Percentiles rank a stretch among this genome's conserved stretches.
phyloP scores from a whole-genome alignment of 2,888 invertebrate species.

The Torymus aiolomorphi region DNA sequence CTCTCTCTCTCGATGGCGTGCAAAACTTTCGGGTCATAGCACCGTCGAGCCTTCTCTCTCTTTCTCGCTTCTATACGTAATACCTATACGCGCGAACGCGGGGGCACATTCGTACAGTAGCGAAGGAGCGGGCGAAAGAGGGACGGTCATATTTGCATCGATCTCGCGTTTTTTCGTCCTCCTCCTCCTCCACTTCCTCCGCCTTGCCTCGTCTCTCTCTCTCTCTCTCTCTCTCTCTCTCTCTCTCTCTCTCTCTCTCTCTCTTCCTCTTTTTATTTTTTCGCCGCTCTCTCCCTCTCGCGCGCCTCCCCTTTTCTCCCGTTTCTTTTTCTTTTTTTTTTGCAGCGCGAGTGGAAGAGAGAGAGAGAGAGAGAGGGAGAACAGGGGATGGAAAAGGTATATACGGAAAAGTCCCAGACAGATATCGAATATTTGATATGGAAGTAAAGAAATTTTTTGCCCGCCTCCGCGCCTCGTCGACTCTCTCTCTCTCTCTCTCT shows the following conservation, averaged over 20 bases:
- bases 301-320: neutral
- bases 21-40: constrained; percentile 59
- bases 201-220: neutral
- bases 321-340: constrained; percentile 36
- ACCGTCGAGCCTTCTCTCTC: neutral
- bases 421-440: constrained; percentile 56
- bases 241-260: constrained; percentile 6
- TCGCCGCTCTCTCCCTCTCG: constrained; percentile 2
- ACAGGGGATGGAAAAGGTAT: neutral
- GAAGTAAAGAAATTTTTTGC: constrained; percentile 54
- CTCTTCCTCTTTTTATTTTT: constrained; percentile 3
- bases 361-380: neutral
- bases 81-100: no score
- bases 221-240: neutral
- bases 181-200: neutral
- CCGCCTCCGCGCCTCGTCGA: neutral
- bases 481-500: neutral
- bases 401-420: constrained; percentile 54
- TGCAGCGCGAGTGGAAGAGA: constrained; percentile 12
- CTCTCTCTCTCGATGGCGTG: constrained; percentile 52
- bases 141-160: constrained; percentile 52
- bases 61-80: neutral
- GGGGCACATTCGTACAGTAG: no score
- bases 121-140: neutral
- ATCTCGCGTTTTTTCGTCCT: constrained; percentile 38